phyloP scores from a whole-genome alignment of 2,888 invertebrate species.

The Agonopterix arenella region DNA sequence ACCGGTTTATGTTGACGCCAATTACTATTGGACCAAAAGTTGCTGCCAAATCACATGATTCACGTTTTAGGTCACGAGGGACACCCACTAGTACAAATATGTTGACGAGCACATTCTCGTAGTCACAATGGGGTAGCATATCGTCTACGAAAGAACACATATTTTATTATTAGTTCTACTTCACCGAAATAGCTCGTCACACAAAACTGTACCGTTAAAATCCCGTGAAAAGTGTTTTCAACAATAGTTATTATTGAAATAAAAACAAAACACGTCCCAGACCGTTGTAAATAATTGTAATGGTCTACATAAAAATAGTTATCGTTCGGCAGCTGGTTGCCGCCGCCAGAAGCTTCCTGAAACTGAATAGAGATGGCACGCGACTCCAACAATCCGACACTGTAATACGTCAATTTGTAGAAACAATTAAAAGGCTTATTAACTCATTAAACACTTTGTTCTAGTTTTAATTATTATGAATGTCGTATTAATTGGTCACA shows the following conservation, averaged over 20 bases:
- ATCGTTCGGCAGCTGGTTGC: slow-evolving; percentile 6
- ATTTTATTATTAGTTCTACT: no score
- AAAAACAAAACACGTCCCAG: slow-evolving; percentile 7
- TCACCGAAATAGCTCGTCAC: no score
- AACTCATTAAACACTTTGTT: no score
- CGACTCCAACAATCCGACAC: background rate
- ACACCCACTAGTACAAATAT: slow-evolving; percentile 37
- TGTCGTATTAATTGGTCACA: no score
- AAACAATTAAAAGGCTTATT: no score
- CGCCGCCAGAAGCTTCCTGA: slow-evolving; percentile 1
- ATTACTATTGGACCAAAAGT: slow-evolving; percentile 44
- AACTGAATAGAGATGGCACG: slow-evolving; percentile 2
- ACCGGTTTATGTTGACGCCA: slow-evolving; percentile 44
- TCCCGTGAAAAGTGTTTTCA: no score
- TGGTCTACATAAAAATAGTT: slow-evolving; percentile 21
- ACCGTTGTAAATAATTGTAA: slow-evolving; percentile 16
- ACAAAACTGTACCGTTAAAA: no score
- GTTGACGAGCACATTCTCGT: background rate
- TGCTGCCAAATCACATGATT: slow-evolving; percentile 70
- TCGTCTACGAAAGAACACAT: no score
- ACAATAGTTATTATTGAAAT: background rate
- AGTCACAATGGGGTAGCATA: background rate
- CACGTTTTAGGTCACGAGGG: slow-evolving; percentile 64
- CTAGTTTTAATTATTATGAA: no score
- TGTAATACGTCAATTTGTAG: no score